Evolutionary conservation across 2,888 invertebrate genomes (phyloP), one percentile per base, ranked within the genome.

Genomic region (Globia sparganii): DNA sequence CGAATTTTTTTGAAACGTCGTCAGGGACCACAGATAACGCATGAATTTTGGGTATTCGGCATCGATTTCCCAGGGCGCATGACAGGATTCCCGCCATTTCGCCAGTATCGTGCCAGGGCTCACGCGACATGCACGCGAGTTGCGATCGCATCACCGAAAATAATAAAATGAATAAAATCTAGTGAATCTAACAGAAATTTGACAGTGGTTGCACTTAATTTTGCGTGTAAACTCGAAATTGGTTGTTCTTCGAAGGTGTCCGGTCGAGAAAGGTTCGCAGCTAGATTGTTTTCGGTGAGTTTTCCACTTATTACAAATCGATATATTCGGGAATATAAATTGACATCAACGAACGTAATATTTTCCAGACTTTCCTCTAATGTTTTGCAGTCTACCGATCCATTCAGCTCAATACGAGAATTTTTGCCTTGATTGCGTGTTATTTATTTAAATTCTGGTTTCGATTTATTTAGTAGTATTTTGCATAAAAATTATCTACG

Each of bases 41-140:
- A 86, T 64, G 68, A 80, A 91, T 91, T 78, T 78, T 49, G 82
- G 78, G 77, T 64, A 65, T 92, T 91, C 87, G 83, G 88, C 95
- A 96, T 96, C 94, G 96, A 96, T 96, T 96, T 96, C 94, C 90
- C 91, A 94, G 90, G 91, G 96, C 96, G 96, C 96, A 96, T 96
- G 96, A 93, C 95, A 89, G 87, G 80, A 88, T 94, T 93, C 93
- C 92, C 94, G 88, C 88, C 89, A 86, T 88, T 89, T 88, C 85
- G 49, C 90, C 93, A 84, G 94, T 94, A 78, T 87, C 91, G 91
- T 91, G 92, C 89, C 87, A 90, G 86, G 88, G 81, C 86, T 85
- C 84, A 80, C 72, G 82, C 73, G 78, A 81, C 77, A 76, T 79
- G 81, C 86, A 88, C 88, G 88, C 81, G 80, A 83, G 66, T 76